A percentile compares a stretch with the other conserved stretches of the same genome.
Conservation (phyloP, 2,888 invertebrate genomes). For the Erebia ligea region DNA sequence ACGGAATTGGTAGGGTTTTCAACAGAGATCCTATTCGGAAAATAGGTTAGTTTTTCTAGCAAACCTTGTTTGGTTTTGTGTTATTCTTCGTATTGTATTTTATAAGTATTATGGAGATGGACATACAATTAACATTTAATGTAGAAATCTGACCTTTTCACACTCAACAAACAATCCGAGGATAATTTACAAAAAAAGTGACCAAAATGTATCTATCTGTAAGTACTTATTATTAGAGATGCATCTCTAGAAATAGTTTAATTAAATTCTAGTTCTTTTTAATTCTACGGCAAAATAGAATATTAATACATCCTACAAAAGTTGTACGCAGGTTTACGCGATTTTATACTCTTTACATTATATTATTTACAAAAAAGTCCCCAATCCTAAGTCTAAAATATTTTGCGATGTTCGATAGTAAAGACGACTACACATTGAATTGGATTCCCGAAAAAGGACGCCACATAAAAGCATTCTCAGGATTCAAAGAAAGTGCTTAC, state of each 20-base stretch:
- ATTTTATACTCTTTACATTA: neutral
- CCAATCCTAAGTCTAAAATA: constrained; percentile 30
- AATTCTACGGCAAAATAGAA: too few species aligned
- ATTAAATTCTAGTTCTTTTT: too few species aligned
- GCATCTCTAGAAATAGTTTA: too few species aligned
- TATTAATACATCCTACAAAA: too few species aligned
- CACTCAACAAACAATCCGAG: too few species aligned
- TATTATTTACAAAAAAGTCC: neutral
- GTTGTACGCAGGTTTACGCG: neutral
- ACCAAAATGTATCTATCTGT: too few species aligned
- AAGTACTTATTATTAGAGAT: too few species aligned
- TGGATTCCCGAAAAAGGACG: constrained; percentile 8
- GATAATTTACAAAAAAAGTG: too few species aligned
- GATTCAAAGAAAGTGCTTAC: constrained; percentile 1
- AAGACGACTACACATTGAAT: constrained; percentile 10
- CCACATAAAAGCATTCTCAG: constrained; percentile 6
- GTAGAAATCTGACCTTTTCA: too few species aligned
- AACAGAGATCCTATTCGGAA: constrained; percentile 5
- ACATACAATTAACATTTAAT: too few species aligned
- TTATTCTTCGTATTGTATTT: neutral
- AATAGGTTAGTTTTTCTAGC: constrained; percentile 8
- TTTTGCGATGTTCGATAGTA: constrained; percentile 3
- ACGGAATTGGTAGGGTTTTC: constrained; percentile 59
- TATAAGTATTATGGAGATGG: neutral
- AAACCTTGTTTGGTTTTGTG: neutral